Evolutionary conservation across 2,797 vertebrate genomes (phyloP).

Genomic region (Chiloscyllium punctatum): DNA sequence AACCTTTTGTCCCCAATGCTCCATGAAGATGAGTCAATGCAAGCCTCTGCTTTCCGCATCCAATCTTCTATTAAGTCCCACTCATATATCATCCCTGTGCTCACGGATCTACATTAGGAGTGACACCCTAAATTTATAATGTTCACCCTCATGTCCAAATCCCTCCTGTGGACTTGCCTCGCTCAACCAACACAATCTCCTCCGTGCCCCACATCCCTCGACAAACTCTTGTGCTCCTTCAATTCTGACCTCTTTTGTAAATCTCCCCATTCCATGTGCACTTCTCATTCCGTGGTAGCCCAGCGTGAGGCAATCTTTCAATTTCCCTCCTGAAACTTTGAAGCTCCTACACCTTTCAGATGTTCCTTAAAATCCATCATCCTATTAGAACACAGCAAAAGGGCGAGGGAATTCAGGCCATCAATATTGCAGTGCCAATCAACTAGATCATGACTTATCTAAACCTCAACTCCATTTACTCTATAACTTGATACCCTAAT

Average conservation of each 20-base stretch:
- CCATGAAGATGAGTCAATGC: not conserved
- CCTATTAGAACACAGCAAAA: not conserved
- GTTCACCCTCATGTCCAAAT: not conserved
- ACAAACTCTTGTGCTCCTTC: not conserved
- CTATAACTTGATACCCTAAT: not conserved
- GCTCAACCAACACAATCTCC: not conserved
- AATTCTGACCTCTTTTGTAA: not conserved
- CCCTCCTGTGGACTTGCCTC: not conserved
- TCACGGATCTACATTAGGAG: not conserved
- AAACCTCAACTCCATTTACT: not conserved
- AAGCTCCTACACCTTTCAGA: not conserved
- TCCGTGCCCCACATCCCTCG: not conserved
- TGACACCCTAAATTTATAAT: not conserved
- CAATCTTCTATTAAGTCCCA: not conserved
- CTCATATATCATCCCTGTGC: not conserved
- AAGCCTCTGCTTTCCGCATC: too few species aligned
- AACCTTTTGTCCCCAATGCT: not conserved
- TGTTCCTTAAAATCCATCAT: not conserved
- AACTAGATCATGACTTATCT: not conserved
- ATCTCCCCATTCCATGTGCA: too few species aligned
- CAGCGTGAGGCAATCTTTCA: too few species aligned
- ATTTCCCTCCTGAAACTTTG: not conserved
- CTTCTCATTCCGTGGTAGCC: not conserved
- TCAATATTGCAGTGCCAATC: not conserved
- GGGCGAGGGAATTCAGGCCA: not conserved